Percentiles rank a stretch among this genome's conserved stretches.
These are phyloP conservation scores for Disparrhopalites patrizii DNA, from an alignment of 2,888 invertebrate species.

Conservation along the genomic window DNA sequence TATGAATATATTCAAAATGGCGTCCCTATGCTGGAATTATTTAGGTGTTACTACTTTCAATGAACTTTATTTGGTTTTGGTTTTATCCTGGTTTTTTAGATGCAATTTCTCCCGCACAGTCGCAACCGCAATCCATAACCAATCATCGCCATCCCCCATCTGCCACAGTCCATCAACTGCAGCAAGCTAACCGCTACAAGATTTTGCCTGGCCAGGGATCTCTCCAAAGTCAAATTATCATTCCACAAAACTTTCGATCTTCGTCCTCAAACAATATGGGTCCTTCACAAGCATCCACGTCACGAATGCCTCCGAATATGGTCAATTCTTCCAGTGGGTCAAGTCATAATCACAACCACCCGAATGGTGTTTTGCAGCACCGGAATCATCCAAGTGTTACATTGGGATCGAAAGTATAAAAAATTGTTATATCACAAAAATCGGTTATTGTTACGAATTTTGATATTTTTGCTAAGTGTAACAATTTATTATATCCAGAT, in stretches of 20 bases:
- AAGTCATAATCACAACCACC: constrained; percentile 27
- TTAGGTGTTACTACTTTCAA: neutral
- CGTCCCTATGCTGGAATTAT: too few species aligned
- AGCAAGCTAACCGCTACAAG: neutral
- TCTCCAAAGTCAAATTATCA: neutral
- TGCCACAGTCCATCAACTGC: constrained; percentile 11
- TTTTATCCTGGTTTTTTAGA: neutral
- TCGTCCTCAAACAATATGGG: too few species aligned
- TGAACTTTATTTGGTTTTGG: neutral
- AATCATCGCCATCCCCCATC: neutral
- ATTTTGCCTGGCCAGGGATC: neutral
- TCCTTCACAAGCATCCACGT: neutral
- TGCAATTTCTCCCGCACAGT: neutral
- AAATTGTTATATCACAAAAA: too few species aligned
- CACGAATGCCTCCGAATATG: constrained; percentile 2
- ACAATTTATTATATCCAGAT: too few species aligned
- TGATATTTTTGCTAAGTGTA: too few species aligned
- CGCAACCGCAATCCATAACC: constrained; percentile 10
- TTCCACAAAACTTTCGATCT: neutral
- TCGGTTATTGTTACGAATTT: too few species aligned
- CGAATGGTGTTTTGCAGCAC: constrained; percentile 22
- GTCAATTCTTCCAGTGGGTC: neutral
- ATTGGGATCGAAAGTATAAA: constrained; percentile 28
- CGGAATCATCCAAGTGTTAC: constrained; percentile 17
- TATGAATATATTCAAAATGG: too few species aligned